phyloP scores from a whole-genome alignment of 2,888 invertebrate genomes.

The Tenthredo amoena region DNA sequence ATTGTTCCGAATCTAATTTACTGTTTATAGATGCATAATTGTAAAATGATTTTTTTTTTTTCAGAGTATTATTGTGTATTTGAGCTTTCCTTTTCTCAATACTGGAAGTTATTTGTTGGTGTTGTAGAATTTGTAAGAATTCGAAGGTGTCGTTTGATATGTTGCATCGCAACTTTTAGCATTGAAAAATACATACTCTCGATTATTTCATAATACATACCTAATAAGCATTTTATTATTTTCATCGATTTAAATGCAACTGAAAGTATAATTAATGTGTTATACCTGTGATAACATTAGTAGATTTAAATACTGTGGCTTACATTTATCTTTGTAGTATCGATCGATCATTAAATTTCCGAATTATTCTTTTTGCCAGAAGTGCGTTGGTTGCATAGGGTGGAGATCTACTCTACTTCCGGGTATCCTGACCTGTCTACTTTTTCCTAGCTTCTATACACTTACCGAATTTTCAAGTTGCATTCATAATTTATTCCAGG shows the following conservation, averaged over 20 bases:
- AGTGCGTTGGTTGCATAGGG: not conserved
- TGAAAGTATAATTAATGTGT: not conserved
- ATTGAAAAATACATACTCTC: not conserved
- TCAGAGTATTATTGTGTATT: not conserved
- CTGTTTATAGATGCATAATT: not conserved
- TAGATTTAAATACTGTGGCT: constrained; percentile 2
- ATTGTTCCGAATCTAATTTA: not conserved
- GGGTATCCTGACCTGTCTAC: not conserved
- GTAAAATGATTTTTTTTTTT: not conserved
- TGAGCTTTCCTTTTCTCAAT: not conserved
- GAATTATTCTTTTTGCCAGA: not conserved
- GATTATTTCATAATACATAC: not conserved
- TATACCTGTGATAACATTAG: not conserved
- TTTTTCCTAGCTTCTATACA: not conserved
- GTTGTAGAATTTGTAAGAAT: not conserved
- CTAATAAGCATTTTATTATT: not conserved
- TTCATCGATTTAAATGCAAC: not conserved
- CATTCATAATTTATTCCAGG: not conserved
- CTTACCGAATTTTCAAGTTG: not conserved
- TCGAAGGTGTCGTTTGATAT: not conserved
- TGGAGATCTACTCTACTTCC: not conserved
- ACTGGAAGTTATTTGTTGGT: not conserved
- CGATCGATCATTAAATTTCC: not conserved
- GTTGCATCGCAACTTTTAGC: not conserved
- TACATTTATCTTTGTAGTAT: not conserved